Evolutionary conservation across 2,113 vertebrate species (phyloP), one percentile per base, ranked within the genome.

Genomic region (Mixornis gularis): DNA sequence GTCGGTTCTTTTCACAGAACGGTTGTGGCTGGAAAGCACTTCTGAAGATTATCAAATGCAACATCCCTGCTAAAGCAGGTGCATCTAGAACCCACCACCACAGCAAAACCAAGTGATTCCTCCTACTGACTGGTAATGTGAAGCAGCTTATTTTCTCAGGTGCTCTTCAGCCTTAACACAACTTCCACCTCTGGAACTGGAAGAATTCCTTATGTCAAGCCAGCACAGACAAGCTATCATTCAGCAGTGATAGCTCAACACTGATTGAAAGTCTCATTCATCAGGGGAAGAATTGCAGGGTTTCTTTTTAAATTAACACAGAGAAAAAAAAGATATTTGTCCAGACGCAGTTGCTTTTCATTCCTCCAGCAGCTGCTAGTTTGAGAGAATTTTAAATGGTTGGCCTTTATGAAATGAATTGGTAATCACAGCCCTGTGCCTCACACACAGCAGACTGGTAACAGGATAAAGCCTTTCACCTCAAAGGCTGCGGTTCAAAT

Each of bases 401-500:
- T 91, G 87, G 36, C 87, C 89, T 94, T 93, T 92, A 87, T 82
- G 52, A 89, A 96, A 94, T 87, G 87, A 94, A 89, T 87, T 87
- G 71, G 78, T 85, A 94, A 95, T 89, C 87, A 94, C 81, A 91
- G 71, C 43, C 63, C 56, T 63, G 55, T 59, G 44, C 55, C 84
- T 92, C 78, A 46, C 56, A 68, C n/a, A 16, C 36, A 0, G 32
- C 49, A 68, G 49, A 58, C 74, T 62, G 43, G 91, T 89, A 95
- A 87, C 20, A 64, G 91, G 81, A 91, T 59, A 87, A 91, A 87
- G 64, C 85, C 56, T 73, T 93, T 95, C 79, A 92, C 94, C 74
- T 77, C 71, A 38, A 41, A 62, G 64, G 84, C 84, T 85, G 30
- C 1, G 0, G 81, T 79, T 89, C 89, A 87, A 87, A 79, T 56